Base-by-base conservation (phyloP, 2,888 invertebrate genomes). In the Campoplex nolae region DNA sequence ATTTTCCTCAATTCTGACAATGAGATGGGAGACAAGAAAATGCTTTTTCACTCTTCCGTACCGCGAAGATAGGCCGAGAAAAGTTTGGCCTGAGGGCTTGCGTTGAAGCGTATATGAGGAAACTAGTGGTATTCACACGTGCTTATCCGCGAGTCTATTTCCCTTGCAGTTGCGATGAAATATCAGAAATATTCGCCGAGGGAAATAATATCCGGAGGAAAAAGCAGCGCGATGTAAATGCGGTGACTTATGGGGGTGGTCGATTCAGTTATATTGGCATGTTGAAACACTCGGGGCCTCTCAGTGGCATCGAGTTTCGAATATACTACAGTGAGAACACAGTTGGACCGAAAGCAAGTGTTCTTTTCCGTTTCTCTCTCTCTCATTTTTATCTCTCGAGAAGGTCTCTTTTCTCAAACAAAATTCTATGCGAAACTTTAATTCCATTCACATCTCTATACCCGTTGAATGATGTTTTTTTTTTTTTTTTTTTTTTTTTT, bases 21-120 rank as follows among this genome's bases (percentile, higher is more conserved):
- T n/a, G n/a, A 78, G 74, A 70, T 32, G n/a, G 62, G 70, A 86
- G 86, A 87, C 87, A 87, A 87, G 87, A 84, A 84, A 87, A 87
- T 87, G 84, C 87, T 87, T 86, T 86, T 74, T 82, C 78, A 80
- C 81, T 67, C 71, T 83, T 73, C 28, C 23, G 23, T 23, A 23
- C 48, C 6, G 23, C 42, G 16, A 23, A 73, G 62, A 48, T 54
- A 78, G 70, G 70, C 35, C 62, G 81, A 70, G 81, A 82, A 82
- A 87, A 87, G 87, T 87, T 87, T 81, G 32, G 74, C 78, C 75
- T 28, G 35, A 9, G 84, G 73, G 74, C 23, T 65, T 83, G 38
- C 45, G 58, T 62, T 45, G 78, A 54, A 54, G 81, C 23, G 23
- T 23, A 62, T 77, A 56, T 62, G 79, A 54, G 58, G 2, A 4